Conservation (phyloP, 1,140 invertebrate genomes). For the Ceratina japonica region DNA sequence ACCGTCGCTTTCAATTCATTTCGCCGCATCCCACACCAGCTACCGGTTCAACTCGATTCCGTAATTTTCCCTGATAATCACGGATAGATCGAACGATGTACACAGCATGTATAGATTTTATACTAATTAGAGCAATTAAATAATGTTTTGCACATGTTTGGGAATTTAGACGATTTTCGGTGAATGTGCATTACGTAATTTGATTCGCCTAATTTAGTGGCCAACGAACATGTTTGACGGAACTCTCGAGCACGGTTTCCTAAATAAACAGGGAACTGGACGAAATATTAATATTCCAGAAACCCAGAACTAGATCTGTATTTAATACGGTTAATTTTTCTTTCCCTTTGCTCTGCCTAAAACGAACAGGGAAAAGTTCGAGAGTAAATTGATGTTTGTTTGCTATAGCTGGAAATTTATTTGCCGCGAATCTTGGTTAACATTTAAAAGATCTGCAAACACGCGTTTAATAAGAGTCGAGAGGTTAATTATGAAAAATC, state of each 20-base stretch:
- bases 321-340: constrained; percentile 18
- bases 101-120: too few relatives aligned
- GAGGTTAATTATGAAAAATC: too few relatives aligned
- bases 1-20: neutral
- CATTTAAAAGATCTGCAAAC: too few relatives aligned
- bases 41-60: neutral
- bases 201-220: too few relatives aligned
- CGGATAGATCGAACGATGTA: too few relatives aligned
- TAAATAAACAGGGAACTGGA: constrained; percentile 22
- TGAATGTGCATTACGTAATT: too few relatives aligned
- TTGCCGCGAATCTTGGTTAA: neutral
- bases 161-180: neutral
- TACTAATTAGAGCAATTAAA: too few relatives aligned
- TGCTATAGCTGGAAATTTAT: neutral
- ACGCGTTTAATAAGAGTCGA: too few relatives aligned
- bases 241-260: neutral
- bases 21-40: neutral
- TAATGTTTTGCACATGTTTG: too few relatives aligned
- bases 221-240: neutral
- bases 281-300: constrained; percentile 35
- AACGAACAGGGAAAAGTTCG: neutral
- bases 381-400: neutral
- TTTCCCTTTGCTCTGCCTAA: neutral
- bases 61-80: neutral
- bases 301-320: neutral